A percentile compares a stretch with the other conserved stretches of the same genome.
phyloP scores from a whole-genome alignment of 2,888 invertebrate genomes.

The Protophormia terraenovae region DNA sequence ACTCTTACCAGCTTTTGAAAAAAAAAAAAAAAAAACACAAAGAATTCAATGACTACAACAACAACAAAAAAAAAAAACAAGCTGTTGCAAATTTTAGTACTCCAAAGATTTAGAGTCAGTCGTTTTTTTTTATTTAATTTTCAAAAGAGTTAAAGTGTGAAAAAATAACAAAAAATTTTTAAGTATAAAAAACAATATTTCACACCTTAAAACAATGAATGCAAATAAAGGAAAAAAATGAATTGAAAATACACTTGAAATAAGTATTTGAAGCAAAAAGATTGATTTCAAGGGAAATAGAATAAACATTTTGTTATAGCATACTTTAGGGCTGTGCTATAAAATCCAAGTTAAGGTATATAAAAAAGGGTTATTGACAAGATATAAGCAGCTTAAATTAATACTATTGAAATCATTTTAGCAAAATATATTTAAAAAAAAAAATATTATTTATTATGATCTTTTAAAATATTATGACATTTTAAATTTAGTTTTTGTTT shows the following conservation, averaged over 20 bases:
- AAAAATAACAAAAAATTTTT: slow-evolving; percentile 9
- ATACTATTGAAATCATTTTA: background rate
- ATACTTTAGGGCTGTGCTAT: slow-evolving; percentile 32
- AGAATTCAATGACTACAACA: background rate
- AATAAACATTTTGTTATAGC: background rate
- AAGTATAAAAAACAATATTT: slow-evolving; percentile 19
- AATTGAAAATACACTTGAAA: slow-evolving; percentile 44
- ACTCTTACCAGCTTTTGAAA: too few relatives aligned
- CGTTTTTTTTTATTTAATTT: background rate
- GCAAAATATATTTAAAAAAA: background rate
- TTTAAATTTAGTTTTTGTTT: background rate
- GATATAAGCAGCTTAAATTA: background rate
- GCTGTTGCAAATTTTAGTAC: slow-evolving; percentile 59
- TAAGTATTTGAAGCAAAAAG: slow-evolving; percentile 38
- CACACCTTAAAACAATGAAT: slow-evolving; percentile 58
- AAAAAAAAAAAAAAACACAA: background rate
- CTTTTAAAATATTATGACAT: background rate
- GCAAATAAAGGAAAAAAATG: background rate
- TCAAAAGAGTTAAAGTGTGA: slow-evolving; percentile 37
- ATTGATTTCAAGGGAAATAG: background rate
- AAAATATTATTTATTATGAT: too few relatives aligned
- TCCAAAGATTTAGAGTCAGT: slow-evolving; percentile 36
- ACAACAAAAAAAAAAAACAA: slow-evolving; percentile 38
- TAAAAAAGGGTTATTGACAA: background rate
- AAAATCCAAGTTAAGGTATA: background rate